These are phyloP conservation scores for Spodoptera litura DNA, from an alignment of 1,140 invertebrate species.

Conservation along the genomic window DNA sequence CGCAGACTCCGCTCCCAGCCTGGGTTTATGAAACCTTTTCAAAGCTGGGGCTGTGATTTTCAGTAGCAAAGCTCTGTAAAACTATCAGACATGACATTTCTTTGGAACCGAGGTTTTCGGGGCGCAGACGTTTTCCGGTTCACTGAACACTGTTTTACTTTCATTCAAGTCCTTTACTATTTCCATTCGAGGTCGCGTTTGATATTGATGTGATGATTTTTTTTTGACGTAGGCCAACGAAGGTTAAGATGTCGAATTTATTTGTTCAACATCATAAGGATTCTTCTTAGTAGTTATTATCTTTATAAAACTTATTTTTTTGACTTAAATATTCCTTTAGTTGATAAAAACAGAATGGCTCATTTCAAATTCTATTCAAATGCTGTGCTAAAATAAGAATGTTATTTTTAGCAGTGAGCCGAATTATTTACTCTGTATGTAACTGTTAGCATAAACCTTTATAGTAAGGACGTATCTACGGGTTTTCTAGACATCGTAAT, in stretches of 20 bases:
- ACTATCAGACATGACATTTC: constrained; percentile 9
- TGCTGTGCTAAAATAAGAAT: not conserved
- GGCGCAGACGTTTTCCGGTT: constrained; percentile 31
- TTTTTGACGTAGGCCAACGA: constrained; percentile 27
- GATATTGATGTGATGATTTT: constrained; percentile 11
- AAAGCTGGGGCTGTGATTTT: not conserved
- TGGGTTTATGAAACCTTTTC: constrained; percentile 6
- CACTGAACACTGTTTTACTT: constrained; percentile 36
- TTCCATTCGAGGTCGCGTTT: constrained; percentile 6
- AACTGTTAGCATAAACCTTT: too few relatives aligned
- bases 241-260: constrained; percentile 25
- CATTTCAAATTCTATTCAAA: constrained; percentile 5
- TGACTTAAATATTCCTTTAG: not conserved
- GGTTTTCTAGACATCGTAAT: too few relatives aligned
- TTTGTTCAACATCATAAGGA: not conserved
- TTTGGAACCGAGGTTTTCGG: constrained; percentile 16
- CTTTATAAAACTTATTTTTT: not conserved
- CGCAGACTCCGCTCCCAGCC: not conserved
- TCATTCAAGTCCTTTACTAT: constrained; percentile 30
- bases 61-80: constrained; percentile 13
- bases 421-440: not conserved
- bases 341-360: not conserved
- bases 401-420: constrained; percentile 14
- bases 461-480: too few relatives aligned
- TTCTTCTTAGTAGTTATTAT: not conserved